Evolutionary conservation across 2,888 invertebrate genomes (phyloP), one percentile per base, ranked within the genome.

Genomic region (Axea sp.): DNA sequence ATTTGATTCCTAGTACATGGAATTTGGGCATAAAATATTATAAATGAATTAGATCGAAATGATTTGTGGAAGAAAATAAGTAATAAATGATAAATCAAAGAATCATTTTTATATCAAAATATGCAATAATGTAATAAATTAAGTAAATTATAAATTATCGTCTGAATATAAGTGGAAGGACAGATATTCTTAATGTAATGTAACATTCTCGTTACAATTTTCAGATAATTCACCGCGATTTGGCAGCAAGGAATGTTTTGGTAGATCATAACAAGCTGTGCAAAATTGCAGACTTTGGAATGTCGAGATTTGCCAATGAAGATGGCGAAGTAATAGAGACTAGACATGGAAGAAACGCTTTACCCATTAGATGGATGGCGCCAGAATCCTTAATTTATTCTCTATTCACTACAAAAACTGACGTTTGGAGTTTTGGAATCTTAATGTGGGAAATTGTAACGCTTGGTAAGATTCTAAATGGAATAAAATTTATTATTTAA

Each of bases 391-490:
- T 95, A 73, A 90, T 93, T 45, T 94, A 93, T 84, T 93, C 94
- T 68, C 90, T 94, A 33, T 94, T 95, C 87, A 94, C 94, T 62
- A 93, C 93, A 19, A 93, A 94, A 83, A 93, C 94, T 0, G 95
- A 96, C 81, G 94, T 95, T 1, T 96, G 95, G 95, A 94, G 95
- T 24, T 95, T 94, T 82, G 95, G 95, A 9, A 94, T 96, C 49
- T 90, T 95, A 30, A 89, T 95, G 79, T 96, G 95, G 95, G 95
- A 96, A 88, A 95, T 95, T 71, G 94, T 95, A 30, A 95, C 95
- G 4, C 89, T 95, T 78, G 95, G 95, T 93, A 79, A 75, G 75
- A 39, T 39, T 12, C 8, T 19, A 2, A 4, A 19, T 19, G 19
- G 4, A 19, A 19, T 19, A 19, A n/a, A n/a, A n/a, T n/a, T n/a